These are phyloP conservation scores for Glaucomys volans DNA, from an alignment of 2,113 vertebrate species.

Conservation along the genomic window DNA sequence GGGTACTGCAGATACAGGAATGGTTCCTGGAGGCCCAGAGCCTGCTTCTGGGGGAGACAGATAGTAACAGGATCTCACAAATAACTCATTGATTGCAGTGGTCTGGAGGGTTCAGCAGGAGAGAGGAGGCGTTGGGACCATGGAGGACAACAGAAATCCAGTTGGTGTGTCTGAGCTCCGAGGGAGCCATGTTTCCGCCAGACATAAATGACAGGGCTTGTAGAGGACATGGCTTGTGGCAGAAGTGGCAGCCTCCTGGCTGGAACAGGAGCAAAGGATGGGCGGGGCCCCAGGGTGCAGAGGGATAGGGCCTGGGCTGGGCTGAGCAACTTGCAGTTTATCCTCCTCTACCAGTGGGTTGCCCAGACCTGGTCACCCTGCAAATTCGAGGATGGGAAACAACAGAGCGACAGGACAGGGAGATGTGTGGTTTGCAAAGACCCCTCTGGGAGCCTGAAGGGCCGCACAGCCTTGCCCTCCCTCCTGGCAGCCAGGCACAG, in stretches of 20 bases:
- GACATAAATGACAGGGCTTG: not conserved
- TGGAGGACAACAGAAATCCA: rapidly evolving
- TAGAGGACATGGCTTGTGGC: not conserved
- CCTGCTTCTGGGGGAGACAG: not conserved
- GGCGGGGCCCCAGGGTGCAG: rapidly evolving
- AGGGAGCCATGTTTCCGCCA: not conserved
- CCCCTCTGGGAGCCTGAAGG: not conserved
- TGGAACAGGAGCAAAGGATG: rapidly evolving
- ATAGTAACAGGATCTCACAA: not conserved
- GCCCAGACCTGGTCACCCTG: not conserved
- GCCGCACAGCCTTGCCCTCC: not conserved
- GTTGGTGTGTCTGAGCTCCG: not conserved
- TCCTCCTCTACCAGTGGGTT: not conserved
- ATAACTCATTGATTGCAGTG: not conserved
- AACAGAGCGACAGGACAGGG: not conserved
- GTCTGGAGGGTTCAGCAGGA: not conserved
- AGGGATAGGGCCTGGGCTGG: not conserved
- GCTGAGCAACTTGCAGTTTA: not conserved
- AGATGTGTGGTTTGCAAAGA: not conserved
- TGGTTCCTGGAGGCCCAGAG: not conserved
- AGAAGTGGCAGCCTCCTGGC: not conserved
- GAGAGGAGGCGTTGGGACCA: not conserved
- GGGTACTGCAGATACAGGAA: not conserved
- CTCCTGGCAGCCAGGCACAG: not conserved
- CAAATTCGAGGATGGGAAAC: not conserved